A percentile compares a stretch with the other conserved stretches of the same genome.
Evolutionary conservation across 2,888 invertebrate species (phyloP).

Genomic region (Periphyllus acericola): DNA sequence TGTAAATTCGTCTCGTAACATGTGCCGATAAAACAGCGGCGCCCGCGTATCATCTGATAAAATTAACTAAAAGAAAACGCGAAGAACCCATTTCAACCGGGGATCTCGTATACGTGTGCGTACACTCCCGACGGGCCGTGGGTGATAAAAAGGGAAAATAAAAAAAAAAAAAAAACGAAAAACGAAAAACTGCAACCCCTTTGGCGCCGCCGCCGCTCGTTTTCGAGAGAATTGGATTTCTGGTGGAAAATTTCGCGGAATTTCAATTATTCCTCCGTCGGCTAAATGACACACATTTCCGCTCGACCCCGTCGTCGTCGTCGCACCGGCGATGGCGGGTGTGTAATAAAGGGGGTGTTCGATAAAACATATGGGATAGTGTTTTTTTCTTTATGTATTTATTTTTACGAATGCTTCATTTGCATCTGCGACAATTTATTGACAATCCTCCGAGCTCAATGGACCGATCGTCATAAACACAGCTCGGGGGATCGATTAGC

Average conservation of each 20-base stretch:
- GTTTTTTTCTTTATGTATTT: constrained; percentile 12
- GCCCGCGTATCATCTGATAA: constrained; percentile 29
- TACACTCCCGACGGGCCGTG: background rate
- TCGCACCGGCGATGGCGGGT: background rate
- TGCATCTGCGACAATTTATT: constrained; percentile 55
- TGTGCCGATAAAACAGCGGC: constrained; percentile 53
- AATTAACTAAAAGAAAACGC: constrained; percentile 57
- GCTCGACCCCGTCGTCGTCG: background rate
- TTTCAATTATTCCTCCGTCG: constrained; percentile 52
- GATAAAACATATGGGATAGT: constrained; percentile 33
- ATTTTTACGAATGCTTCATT: constrained; percentile 49
- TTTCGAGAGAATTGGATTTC: constrained; percentile 45
- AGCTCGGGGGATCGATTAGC: constrained; percentile 59
- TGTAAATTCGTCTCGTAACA: constrained; percentile 59
- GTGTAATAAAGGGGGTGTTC: constrained; percentile 33
- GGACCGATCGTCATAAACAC: constrained; percentile 60
- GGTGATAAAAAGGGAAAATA: constrained; percentile 8
- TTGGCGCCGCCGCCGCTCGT: background rate
- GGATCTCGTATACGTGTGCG: background rate
- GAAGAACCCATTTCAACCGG: constrained; percentile 25
- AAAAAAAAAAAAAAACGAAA: background rate
- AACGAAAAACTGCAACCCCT: background rate
- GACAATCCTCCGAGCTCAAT: constrained; percentile 50
- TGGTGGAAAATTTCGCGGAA: constrained; percentile 51
- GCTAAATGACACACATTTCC: constrained; percentile 38